Percentiles rank a stretch among this genome's conserved stretches.
Conservation (phyloP, 2,113 vertebrate genomes). For the Peromyscus polionotus region DNA sequence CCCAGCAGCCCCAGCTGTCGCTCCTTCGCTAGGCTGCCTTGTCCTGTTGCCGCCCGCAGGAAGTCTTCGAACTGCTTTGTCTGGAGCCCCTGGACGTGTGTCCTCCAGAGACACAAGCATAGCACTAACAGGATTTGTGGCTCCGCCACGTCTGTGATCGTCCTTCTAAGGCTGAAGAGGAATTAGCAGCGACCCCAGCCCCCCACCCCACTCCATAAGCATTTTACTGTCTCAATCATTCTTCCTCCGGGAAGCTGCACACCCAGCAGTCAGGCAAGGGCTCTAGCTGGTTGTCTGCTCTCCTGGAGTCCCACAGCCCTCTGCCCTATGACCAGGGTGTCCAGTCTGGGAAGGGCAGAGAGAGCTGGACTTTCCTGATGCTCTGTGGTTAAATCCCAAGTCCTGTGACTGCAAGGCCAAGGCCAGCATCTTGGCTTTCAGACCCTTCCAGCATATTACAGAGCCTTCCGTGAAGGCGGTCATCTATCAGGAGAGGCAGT, state of each 20-base stretch:
- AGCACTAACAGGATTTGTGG: slow-evolving; percentile 57
- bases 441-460: no score
- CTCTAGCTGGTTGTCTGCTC: not conserved
- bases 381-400: not conserved
- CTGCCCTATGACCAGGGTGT: not conserved
- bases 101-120: slow-evolving; percentile 69
- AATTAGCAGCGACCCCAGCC: slow-evolving; percentile 49
- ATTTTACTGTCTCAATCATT: not conserved
- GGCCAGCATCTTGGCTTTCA: not conserved
- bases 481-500: not conserved
- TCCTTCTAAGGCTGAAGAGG: slow-evolving; percentile 62
- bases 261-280: not conserved
- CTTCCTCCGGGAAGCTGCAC: not conserved
- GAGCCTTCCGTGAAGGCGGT: not conserved
- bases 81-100: slow-evolving; percentile 22
- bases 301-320: not conserved
- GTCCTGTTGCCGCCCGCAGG: not conserved
- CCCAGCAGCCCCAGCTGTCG: not conserved
- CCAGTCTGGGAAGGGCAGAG: not conserved
- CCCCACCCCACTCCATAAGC: not conserved
- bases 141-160: slow-evolving; percentile 14
- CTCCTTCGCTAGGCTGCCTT: not conserved
- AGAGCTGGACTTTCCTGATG: not conserved
- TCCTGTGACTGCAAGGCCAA: rapidly evolving
- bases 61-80: slow-evolving; percentile 58